Conservation (phyloP, 2,888 invertebrate species). For the Phyllotreta cruciferae region DNA sequence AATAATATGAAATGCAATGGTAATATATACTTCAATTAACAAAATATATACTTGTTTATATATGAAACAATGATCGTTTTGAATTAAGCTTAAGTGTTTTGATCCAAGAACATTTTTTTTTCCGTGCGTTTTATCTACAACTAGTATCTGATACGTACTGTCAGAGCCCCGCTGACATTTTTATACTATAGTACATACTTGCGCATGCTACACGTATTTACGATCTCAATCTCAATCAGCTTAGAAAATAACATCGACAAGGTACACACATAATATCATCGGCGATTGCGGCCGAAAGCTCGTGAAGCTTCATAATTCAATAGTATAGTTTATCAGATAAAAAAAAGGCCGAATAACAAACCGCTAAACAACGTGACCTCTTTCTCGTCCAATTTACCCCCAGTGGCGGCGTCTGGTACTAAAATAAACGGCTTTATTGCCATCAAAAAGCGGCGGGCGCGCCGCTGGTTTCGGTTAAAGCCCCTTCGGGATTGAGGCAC, state of each 20-base stretch:
- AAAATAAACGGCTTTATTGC: too few species aligned
- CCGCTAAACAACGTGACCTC: constrained; percentile 25
- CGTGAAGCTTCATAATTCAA: constrained; percentile 27
- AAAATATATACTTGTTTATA: too few species aligned
- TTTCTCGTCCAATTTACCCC: not conserved
- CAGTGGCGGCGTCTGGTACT: too few species aligned
- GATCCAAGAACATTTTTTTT: too few species aligned
- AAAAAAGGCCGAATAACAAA: constrained; percentile 31
- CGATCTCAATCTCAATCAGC: constrained; percentile 16
- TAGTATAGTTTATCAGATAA: constrained; percentile 30
- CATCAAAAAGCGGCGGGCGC: not conserved
- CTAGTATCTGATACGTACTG: constrained; percentile 3
- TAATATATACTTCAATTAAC: too few species aligned
- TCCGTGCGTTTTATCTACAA: too few species aligned
- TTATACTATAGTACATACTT: constrained; percentile 12
- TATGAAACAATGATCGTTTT: too few species aligned
- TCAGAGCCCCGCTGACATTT: constrained; percentile 26
- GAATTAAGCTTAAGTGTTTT: too few species aligned
- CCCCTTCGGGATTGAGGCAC: constrained; percentile 15
- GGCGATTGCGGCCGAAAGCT: constrained; percentile 21
- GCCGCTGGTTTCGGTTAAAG: constrained; percentile 20
- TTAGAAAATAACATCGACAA: constrained; percentile 24
- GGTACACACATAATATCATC: constrained; percentile 23
- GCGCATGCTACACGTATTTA: constrained; percentile 4
- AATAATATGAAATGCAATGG: too few species aligned